Evolutionary conservation across 2,888 invertebrate species (phyloP), one percentile per base, ranked within the genome.

Genomic region (Torymus aiolomorphi): DNA sequence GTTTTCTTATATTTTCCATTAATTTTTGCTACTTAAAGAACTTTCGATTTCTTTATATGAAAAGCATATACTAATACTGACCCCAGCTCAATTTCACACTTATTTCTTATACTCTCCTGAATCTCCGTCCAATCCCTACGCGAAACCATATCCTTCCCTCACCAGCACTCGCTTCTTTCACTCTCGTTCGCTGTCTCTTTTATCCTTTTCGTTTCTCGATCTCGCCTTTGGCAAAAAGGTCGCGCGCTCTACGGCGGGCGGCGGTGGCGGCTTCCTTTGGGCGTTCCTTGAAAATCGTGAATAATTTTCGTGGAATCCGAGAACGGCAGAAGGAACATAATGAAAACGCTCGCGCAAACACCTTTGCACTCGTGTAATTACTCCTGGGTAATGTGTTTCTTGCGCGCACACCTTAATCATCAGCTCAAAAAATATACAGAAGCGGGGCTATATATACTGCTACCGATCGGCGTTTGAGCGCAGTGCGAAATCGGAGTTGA

Each of bases 171-270:
- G n/a, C n/a, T n/a, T 61, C 18, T 18, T 16, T 31, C 59, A 56
- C 49, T 42, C 14, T 56, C 62, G 52, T 18, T 12, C 42, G 12
- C 54, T 51, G 0, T 54, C 12, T 52, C 24, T 67, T 54, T 67
- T 14, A 52, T 52, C 54, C 24, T 54, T n/a, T 54, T n/a, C 8
- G 42, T 52, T 67, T n/a, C 56, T 77, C 82, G 80, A 80, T 82
- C 75, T 82, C 78, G 78, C 83, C 83, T 82, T 56, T 54, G 56
- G 85, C 82, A 84, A 82, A 84, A 84, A 80, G 80, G 13, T 66
- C 49, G 49, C n/a, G 11, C n/a, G 52, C 72, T n/a, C n/a, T n/a
- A 2, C 20, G 20, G 20, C 20, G 20, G 20, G 20, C 20, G 20
- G 1, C 20, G 84, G 81, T 31, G 8, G 13, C 14, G 62, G 20